A percentile compares a stretch with the other conserved stretches of the same genome.
Evolutionary conservation across 2,113 vertebrate species (phyloP).

Genomic region (Guaruba guarouba): DNA sequence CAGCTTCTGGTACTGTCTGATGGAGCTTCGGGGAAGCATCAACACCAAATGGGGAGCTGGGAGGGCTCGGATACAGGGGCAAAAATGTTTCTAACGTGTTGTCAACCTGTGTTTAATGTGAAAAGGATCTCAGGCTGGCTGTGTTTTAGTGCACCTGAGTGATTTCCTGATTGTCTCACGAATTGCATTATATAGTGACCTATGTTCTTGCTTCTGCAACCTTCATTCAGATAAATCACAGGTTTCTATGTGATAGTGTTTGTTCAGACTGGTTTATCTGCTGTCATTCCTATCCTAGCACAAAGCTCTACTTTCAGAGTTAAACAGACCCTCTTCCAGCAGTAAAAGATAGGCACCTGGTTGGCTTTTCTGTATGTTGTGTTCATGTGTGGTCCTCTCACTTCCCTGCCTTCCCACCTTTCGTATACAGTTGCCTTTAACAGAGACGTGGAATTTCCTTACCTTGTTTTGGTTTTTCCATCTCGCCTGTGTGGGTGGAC

Average conservation of each 20-base stretch:
- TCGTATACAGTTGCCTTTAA: not conserved
- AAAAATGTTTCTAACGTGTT: not conserved
- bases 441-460: constrained; percentile 32
- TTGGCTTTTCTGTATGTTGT: not conserved
- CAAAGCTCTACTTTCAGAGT: not conserved
- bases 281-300: not conserved
- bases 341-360: not conserved
- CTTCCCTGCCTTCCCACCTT: not conserved
- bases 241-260: not conserved
- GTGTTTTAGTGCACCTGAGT: not conserved
- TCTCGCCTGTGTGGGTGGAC: constrained; percentile 17
- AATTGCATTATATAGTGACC: not conserved
- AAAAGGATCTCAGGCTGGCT: not conserved
- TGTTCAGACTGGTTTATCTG: not conserved
- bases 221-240: not conserved
- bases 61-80: not conserved
- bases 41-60: not conserved
- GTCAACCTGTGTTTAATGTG: not conserved
- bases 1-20: not conserved
- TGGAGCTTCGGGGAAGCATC: not conserved
- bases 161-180: not conserved
- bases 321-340: not conserved
- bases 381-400: not conserved
- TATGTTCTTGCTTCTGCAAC: not conserved
- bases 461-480: constrained; percentile 39